Percentiles rank a stretch among this genome's conserved stretches.
phyloP scores from a whole-genome alignment of 2,888 invertebrate species.

The Dicranocentrus wangi region DNA sequence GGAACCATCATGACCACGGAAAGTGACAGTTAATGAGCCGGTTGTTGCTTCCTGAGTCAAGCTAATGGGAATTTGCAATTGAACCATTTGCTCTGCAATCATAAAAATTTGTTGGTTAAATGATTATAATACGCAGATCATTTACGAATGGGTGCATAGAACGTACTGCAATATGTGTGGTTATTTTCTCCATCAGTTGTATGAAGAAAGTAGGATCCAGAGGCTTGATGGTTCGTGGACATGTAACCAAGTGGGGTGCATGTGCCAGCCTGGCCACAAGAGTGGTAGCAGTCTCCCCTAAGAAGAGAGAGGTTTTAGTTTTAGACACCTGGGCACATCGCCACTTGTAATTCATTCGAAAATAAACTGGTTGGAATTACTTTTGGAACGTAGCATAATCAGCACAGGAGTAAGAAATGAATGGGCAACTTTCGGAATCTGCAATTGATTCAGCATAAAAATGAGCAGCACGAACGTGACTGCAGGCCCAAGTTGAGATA shows the following conservation, averaged over 20 bases:
- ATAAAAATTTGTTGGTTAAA: constrained; percentile 1
- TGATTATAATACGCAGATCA: neutral
- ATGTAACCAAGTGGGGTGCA: constrained; percentile 68
- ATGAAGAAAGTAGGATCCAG: constrained; percentile 68
- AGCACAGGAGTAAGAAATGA: constrained; percentile 74
- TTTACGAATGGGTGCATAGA: neutral
- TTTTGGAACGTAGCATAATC: constrained; percentile 74
- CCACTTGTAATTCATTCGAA: neutral
- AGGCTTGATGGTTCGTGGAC: constrained; percentile 38
- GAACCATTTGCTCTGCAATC: constrained; percentile 68
- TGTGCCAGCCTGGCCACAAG: constrained; percentile 60
- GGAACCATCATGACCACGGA: constrained; percentile 59
- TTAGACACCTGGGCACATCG: too few relatives aligned
- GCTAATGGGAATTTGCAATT: constrained; percentile 61
- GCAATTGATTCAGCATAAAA: constrained; percentile 72
- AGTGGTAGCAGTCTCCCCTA: constrained; percentile 69
- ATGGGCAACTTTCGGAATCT: constrained; percentile 74
- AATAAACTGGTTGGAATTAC: constrained; percentile 56
- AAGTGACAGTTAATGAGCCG: constrained; percentile 63
- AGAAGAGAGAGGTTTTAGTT: neutral
- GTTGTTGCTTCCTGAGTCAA: constrained; percentile 59
- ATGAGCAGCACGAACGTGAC: constrained; percentile 71
- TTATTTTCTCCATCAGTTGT: constrained; percentile 65
- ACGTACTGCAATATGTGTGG: constrained; percentile 68
- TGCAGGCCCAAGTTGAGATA: constrained; percentile 71